A percentile compares a stretch with the other conserved stretches of the same genome.
Conservation (phyloP, 2,113 vertebrate species). For the Phrynosoma platyrhinos region DNA sequence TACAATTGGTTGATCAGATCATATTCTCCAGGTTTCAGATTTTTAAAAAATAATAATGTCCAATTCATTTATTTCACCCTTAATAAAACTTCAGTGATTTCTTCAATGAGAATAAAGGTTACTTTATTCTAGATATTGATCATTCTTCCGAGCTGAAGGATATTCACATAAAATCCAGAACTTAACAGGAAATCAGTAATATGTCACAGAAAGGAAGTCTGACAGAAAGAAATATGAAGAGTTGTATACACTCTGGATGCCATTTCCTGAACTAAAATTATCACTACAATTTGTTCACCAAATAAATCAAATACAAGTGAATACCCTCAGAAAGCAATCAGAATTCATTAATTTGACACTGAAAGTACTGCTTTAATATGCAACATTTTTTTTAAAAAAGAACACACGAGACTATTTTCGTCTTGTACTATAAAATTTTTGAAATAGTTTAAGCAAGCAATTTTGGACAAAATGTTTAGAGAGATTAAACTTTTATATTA, state of each 20-base stretch:
- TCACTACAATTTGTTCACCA: neutral
- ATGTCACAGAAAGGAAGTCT: neutral
- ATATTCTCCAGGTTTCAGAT: neutral
- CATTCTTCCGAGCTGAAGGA: too few relatives aligned
- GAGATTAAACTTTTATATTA: neutral
- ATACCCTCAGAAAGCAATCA: too few relatives aligned
- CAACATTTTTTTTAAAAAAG: neutral
- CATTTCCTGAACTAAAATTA: neutral
- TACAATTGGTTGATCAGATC: neutral
- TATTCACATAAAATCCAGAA: too few relatives aligned
- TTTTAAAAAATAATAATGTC: neutral
- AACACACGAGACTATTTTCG: neutral
- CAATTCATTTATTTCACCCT: too few relatives aligned
- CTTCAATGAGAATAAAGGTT: slow-evolving; percentile 3
- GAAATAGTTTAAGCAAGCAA: neutral
- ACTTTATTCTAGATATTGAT: neutral
- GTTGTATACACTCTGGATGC: neutral
- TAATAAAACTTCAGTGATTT: too few relatives aligned
- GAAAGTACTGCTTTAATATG: neutral
- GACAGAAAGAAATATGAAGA: neutral
- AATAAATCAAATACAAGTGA: neutral
- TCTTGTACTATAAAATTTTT: neutral
- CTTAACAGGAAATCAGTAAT: neutral
- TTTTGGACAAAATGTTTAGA: neutral
- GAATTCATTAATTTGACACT: neutral